These are phyloP conservation scores for Leucozona laternaria DNA, from an alignment of 2,888 invertebrate species.

Conservation along the genomic window DNA sequence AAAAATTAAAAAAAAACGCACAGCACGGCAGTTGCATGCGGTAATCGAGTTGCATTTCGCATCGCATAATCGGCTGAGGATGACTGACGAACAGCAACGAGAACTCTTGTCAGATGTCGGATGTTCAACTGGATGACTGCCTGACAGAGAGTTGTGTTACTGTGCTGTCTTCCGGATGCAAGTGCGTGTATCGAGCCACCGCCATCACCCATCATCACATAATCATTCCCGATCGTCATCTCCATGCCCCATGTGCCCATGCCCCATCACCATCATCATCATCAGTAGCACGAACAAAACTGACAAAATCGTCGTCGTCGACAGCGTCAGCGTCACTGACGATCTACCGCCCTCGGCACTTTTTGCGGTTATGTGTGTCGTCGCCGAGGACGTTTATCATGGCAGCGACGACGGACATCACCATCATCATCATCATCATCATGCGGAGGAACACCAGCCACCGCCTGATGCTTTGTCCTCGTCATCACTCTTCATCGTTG, in stretches of 20 bases:
- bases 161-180: constrained; percentile 67
- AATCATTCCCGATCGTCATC: constrained; percentile 68
- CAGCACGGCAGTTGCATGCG: constrained; percentile 40
- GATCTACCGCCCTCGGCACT: constrained; percentile 43
- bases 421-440: constrained; percentile 48
- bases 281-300: constrained; percentile 45
- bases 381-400: constrained; percentile 57
- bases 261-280: constrained; percentile 37
- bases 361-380: constrained; percentile 59
- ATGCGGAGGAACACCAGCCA: constrained; percentile 59
- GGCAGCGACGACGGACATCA: constrained; percentile 50
- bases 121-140: constrained; percentile 69
- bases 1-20: constrained; percentile 4
- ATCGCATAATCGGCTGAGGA: constrained; percentile 51
- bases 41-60: constrained; percentile 36
- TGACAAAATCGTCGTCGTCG: constrained; percentile 46
- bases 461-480: constrained; percentile 39
- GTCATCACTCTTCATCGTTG: constrained; percentile 59
- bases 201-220: constrained; percentile 67
- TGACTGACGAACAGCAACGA: constrained; percentile 49
- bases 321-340: constrained; percentile 25
- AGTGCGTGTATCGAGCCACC: constrained; percentile 68
- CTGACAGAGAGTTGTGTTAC: constrained; percentile 67
- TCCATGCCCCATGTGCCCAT: constrained; percentile 22
- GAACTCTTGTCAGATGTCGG: constrained; percentile 69